Evolutionary conservation across 2,888 invertebrate genomes (phyloP), one percentile per base, ranked within the genome.

Genomic region (Andrena haemorrhoa): DNA sequence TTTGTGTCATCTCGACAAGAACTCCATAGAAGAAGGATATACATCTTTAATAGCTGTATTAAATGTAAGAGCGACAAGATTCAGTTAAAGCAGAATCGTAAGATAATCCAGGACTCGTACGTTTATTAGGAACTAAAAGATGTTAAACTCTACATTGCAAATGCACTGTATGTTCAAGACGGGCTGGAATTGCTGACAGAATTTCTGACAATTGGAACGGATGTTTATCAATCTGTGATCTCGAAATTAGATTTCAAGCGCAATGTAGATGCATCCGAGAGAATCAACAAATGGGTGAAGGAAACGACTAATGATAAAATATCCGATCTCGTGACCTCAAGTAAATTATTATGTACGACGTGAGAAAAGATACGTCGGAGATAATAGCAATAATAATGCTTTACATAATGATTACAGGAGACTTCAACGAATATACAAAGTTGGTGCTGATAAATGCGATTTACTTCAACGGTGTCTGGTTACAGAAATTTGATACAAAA

Each of bases 401-500:
- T 1, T 23, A 53, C 26, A 12, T 56, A 47, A 35, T 16, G 12
- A 56, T 56, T 56, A 26, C 35, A 94, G 96, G 95, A 88, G 94
- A 95, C 89, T 93, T 98, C 2, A 91, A 95, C 89, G 86, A 88
- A 0, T 92, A 94, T 0, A 97, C 97, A 2, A 95, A 96, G 82
- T 93, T 97, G 63, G 96, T 98, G 2, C 94, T 98, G 5, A 95
- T 98, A 4, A 98, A 98, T 93, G 98, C 98, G 1, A 95, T 98
- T 66, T 97, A 98, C 92, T 98, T 98, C 94, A 98, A 98, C 95
- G 97, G 96, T 10, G 94, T 95, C 66, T 98, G 98, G 98, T 92
- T 94, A 63, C 93, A 95, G 69, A 94, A 95, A 86, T 98, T 98
- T 92, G 93, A 96, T 47, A 89, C 94, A 0, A 89, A 92, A 0